These are phyloP conservation scores for Alexandromys fortis DNA, from an alignment of 2,113 vertebrate species.

Conservation along the genomic window DNA sequence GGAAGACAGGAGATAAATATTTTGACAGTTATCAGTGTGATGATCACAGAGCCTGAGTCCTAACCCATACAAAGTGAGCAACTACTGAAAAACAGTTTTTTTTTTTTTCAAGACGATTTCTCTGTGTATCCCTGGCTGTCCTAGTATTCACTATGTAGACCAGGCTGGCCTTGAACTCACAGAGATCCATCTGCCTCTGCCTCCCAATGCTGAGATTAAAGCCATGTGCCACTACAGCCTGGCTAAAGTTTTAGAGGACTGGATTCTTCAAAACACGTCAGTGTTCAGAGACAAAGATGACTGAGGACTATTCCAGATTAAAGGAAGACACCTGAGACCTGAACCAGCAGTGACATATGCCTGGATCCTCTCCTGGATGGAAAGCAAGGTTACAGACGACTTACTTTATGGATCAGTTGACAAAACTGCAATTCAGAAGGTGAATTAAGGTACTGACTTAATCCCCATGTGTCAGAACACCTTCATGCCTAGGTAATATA, in stretches of 20 bases:
- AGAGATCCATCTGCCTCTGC: neutral
- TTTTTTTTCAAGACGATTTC: neutral
- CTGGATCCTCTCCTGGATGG: neutral
- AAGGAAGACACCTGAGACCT: neutral
- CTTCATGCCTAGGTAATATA: neutral
- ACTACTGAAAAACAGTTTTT: neutral
- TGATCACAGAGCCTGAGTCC: neutral
- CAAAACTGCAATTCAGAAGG: neutral
- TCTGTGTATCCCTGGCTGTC: neutral
- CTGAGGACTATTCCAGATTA: neutral
- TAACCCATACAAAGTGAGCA: neutral
- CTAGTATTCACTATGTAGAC: neutral
- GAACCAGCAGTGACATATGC: neutral
- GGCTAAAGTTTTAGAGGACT: neutral
- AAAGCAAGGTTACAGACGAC: neutral
- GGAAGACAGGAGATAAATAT: neutral
- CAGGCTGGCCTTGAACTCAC: neutral
- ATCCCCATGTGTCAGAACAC: neutral
- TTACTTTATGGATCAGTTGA: neutral
- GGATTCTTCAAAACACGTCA: neutral
- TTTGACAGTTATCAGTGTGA: neutral
- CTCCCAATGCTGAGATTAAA: neutral
- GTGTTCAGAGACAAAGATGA: neutral
- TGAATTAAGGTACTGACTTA: neutral
- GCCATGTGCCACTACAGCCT: neutral